These are phyloP conservation scores for Sardina pilchardus DNA, from an alignment of 2,113 vertebrate genomes.

Conservation along the genomic window DNA sequence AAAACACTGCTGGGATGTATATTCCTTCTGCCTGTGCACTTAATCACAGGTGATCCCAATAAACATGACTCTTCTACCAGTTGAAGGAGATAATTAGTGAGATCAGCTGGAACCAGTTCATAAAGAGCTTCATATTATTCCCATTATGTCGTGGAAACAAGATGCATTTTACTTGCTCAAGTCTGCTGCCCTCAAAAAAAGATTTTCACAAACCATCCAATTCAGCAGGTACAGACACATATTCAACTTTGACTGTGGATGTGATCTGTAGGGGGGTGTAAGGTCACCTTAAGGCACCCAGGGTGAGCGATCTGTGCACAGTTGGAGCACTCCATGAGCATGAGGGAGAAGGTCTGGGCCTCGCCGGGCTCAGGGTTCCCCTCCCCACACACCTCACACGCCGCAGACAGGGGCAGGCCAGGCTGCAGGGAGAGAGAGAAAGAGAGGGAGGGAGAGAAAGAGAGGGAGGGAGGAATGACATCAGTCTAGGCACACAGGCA, in stretches of 20 bases:
- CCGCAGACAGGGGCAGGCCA: slow-evolving; percentile 89
- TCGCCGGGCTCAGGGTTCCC: slow-evolving; percentile 82
- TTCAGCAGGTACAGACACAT: background rate
- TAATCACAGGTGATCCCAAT: too few relatives aligned
- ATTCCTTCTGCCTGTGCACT: too few relatives aligned
- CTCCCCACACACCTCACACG: slow-evolving; percentile 90
- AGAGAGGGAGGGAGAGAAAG: background rate
- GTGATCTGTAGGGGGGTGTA: slow-evolving; percentile 19
- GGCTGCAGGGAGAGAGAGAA: slow-evolving; percentile 69
- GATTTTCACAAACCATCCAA: too few relatives aligned
- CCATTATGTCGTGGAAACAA: too few relatives aligned
- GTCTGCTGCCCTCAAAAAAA: too few relatives aligned
- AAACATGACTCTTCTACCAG: too few relatives aligned
- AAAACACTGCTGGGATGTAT: too few relatives aligned
- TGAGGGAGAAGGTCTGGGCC: slow-evolving; percentile 68
- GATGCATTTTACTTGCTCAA: too few relatives aligned
- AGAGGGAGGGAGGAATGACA: background rate
- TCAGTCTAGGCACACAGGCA: background rate
- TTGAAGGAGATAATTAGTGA: too few relatives aligned
- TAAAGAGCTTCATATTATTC: too few relatives aligned
- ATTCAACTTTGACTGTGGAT: background rate
- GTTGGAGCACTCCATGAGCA: slow-evolving; percentile 96
- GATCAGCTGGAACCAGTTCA: too few relatives aligned
- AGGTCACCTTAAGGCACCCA: slow-evolving; percentile 85
- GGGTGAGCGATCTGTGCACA: slow-evolving; percentile 92